Conservation (phyloP, 1,140 invertebrate species). For the Drosophila jambulina region DNA sequence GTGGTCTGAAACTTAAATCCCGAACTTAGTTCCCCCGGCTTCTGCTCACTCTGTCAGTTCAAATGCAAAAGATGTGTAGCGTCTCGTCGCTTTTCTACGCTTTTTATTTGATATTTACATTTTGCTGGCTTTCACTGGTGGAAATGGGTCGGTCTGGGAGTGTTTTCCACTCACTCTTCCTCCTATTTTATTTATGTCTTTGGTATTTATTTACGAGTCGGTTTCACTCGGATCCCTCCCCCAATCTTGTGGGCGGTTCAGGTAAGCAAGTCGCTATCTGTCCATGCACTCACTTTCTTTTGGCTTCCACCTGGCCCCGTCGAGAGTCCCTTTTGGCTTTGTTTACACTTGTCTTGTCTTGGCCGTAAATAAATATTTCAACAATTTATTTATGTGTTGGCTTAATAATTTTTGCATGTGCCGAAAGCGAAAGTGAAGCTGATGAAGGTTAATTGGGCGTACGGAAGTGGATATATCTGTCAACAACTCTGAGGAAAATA, state of each 20-base stretch:
- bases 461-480: conserved; percentile 1
- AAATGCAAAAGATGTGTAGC: conserved; percentile 40
- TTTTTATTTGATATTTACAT: conserved; percentile 54
- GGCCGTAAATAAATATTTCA: conserved; percentile 49
- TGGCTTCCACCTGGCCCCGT: neutral
- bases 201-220: conserved; percentile 53
- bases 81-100: conserved; percentile 10
- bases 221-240: conserved; percentile 11
- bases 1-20: conserved; percentile 43
- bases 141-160: conserved; percentile 35
- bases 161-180: conserved; percentile 12
- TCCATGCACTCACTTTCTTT: conserved; percentile 33
- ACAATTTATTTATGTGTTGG: conserved; percentile 46
- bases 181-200: conserved; percentile 45
- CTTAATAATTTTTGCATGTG: conserved; percentile 43
- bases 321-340: conserved; percentile 16
- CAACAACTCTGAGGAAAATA: conserved; percentile 8
- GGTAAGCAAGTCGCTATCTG: conserved; percentile 29
- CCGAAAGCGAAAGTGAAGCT: conserved; percentile 19
- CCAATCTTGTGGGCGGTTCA: conserved; percentile 11
- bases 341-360: conserved; percentile 31
- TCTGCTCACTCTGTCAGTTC: neutral
- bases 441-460: conserved; percentile 25
- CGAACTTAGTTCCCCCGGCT: conserved; percentile 12
- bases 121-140: conserved; percentile 31